These are phyloP conservation scores for Mustela lutreola DNA, from an alignment of 2,113 vertebrate genomes.

Conservation along the genomic window DNA sequence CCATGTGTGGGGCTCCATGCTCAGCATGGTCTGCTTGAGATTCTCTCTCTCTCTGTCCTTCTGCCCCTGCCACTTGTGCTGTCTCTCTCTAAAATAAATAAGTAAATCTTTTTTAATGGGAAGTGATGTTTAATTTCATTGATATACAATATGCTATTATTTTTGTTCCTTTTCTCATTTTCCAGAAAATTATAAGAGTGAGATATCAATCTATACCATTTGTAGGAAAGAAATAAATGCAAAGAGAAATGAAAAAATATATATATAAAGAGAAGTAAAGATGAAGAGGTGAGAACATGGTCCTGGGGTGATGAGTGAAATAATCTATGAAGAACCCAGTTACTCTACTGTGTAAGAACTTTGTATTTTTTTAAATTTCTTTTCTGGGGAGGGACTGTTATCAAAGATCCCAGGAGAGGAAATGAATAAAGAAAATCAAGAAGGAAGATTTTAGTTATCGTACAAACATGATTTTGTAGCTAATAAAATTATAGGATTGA, in stretches of 20 bases:
- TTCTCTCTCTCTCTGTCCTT: neutral
- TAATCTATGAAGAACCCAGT: neutral
- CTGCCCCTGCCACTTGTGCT: neutral
- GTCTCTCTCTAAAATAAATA: neutral
- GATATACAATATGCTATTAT: neutral
- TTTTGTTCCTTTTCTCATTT: neutral
- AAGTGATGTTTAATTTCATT: neutral
- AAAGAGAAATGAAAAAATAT: constrained; percentile 25
- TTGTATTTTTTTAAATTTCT: neutral
- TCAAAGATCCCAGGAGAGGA: neutral
- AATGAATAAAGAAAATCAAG: neutral
- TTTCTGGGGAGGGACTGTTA: neutral
- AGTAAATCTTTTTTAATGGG: neutral
- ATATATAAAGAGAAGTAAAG: neutral
- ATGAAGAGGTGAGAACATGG: neutral
- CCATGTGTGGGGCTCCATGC: neutral
- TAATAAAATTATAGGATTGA: neutral
- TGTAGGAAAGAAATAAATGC: neutral
- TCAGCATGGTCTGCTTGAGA: neutral
- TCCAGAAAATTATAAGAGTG: neutral
- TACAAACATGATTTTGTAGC: neutral
- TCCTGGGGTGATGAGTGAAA: neutral
- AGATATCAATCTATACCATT: neutral
- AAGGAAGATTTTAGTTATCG: neutral
- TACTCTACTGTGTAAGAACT: neutral